Percentiles rank a stretch among this genome's conserved stretches.
Evolutionary conservation across 2,113 vertebrate genomes (phyloP).

Genomic region (Daphoenositta chrysoptera): DNA sequence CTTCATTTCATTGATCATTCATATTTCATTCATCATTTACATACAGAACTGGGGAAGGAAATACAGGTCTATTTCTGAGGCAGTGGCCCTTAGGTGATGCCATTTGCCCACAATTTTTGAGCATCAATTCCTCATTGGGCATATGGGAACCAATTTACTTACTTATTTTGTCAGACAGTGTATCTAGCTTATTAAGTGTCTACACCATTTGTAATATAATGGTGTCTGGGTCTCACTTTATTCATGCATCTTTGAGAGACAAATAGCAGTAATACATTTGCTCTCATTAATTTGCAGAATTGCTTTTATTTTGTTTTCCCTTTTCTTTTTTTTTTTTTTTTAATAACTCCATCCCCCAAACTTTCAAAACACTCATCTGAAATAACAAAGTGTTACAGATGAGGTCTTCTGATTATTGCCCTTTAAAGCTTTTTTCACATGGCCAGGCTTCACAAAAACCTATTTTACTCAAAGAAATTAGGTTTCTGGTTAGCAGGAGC

Average conservation of each 20-base stretch:
- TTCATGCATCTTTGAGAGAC: not conserved
- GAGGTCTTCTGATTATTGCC: slow-evolving; percentile 73
- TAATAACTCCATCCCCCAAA: slow-evolving; percentile 30
- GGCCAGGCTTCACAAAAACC: slow-evolving; percentile 75
- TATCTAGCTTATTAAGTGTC: not conserved
- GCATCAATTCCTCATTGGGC: not conserved
- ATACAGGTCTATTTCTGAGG: not conserved
- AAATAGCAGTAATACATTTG: slow-evolving; percentile 7
- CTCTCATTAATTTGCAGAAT: slow-evolving; percentile 33
- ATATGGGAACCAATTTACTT: not conserved
- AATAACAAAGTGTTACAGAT: slow-evolving; percentile 75
- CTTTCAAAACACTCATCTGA: slow-evolving; percentile 66
- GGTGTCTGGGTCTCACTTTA: not conserved
- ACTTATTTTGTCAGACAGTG: not conserved
- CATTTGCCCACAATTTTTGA: not conserved
- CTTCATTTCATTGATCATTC: not conserved
- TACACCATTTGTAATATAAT: not conserved
- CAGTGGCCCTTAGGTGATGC: not conserved
- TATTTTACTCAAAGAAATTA: slow-evolving; percentile 82
- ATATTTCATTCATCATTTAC: not conserved
- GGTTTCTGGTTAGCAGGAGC: slow-evolving; percentile 81
- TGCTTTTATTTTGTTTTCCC: not conserved
- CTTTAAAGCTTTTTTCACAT: slow-evolving; percentile 76
- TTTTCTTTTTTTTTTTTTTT: not conserved
- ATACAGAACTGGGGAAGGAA: not conserved